Conservation (phyloP, 2,113 vertebrate genomes). For the Hypanus sabinus region DNA sequence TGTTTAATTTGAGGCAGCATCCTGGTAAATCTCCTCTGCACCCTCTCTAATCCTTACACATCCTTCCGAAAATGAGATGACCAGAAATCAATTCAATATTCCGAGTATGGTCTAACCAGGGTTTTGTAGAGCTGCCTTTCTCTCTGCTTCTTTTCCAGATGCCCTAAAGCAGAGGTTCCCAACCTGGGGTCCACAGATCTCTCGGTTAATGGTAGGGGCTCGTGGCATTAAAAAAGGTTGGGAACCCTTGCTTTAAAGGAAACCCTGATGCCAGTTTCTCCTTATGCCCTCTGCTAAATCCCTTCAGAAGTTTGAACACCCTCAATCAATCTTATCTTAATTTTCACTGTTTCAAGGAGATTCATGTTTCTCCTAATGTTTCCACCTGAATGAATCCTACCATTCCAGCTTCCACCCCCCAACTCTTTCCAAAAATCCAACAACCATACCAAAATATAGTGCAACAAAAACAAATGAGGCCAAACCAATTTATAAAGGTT, state of each 20-base stretch:
- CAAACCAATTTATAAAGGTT: neutral
- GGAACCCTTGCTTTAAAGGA: neutral
- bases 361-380: neutral
- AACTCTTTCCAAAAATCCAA: neutral
- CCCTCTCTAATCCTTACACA: too few relatives aligned
- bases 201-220: too few relatives aligned
- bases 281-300: neutral
- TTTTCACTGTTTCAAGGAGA: neutral
- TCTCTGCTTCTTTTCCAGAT: neutral
- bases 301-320: neutral
- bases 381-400: neutral
- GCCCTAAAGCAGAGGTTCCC: neutral
- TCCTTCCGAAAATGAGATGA: too few relatives aligned
- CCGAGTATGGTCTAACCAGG: too few relatives aligned
- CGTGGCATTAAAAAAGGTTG: too few relatives aligned
- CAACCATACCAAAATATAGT: neutral
- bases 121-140: too few relatives aligned
- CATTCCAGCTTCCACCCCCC: neutral
- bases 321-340: neutral
- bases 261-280: neutral
- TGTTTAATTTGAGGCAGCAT: too few relatives aligned
- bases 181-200: too few relatives aligned
- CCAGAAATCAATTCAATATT: too few relatives aligned
- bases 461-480: neutral
- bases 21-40: too few relatives aligned